Conservation (phyloP, 1,140 invertebrate genomes). For the Anthonomus grandis region DNA sequence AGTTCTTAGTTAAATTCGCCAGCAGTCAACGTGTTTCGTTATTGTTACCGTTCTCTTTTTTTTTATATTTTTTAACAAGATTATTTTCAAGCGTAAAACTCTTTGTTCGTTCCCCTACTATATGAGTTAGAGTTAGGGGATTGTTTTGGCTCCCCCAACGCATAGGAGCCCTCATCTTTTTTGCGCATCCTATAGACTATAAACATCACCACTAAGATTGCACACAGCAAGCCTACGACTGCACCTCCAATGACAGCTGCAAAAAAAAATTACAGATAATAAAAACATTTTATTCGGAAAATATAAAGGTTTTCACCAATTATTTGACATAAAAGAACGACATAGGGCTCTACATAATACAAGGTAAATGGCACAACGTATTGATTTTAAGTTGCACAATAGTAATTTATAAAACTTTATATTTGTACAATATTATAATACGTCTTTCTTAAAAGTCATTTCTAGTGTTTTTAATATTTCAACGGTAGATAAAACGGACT, state of each 20-base stretch:
- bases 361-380: too few relatives aligned
- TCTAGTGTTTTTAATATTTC: too few relatives aligned
- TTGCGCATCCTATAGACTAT: constrained; percentile 99
- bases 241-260: constrained; percentile 97
- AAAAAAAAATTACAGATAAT: too few relatives aligned
- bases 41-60: constrained; percentile 33
- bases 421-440: too few relatives aligned
- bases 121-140: constrained; percentile 88
- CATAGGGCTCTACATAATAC: too few relatives aligned
- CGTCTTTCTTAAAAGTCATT: too few relatives aligned
- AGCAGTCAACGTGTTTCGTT: constrained; percentile 36
- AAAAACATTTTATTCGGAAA: neutral
- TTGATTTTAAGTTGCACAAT: too few relatives aligned
- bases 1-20: constrained; percentile 38
- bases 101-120: constrained; percentile 84
- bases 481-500: too few relatives aligned
- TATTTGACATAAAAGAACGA: too few relatives aligned
- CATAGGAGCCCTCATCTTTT: constrained; percentile 99
- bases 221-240: constrained; percentile 93
- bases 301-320: neutral
- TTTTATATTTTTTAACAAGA: constrained; percentile 34
- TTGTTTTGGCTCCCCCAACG: constrained; percentile 93
- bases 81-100: constrained; percentile 88
- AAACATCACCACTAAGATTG: constrained; percentile 98
- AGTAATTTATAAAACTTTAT: too few relatives aligned